Evolutionary conservation across 2,888 invertebrate species (phyloP), one percentile per base, ranked within the genome.

Genomic region (Metellina segmentata): DNA sequence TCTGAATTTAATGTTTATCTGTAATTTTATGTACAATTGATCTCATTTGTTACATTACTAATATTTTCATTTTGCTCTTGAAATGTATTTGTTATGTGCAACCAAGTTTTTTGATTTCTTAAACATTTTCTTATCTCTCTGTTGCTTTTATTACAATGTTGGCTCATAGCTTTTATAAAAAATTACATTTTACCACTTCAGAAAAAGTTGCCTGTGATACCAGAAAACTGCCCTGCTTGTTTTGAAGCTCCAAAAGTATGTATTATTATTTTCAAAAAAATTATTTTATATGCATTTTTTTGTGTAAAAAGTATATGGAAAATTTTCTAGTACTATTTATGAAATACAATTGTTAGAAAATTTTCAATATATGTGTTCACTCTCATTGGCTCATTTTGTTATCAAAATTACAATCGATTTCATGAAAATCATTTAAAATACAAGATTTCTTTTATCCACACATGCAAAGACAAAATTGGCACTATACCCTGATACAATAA

Each of bases 141-240:
- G 34, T 34, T 34, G 34, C 34, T 34, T 34, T 34, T 34, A 34
- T 34, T 34, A 4, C 34, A 34, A 34, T 34, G 34, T 34, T 34
- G 34, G 34, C 4, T 34, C 34, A 34, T 34, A 34, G 34, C 34
- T 4, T 34, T 34, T 34, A 34, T 34, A 34, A 70, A 19, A 13
- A n/a, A 72, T 71, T 82, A n/a, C 34, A 34, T 34, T 34, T 34
- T 34, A 2, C 4, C 34, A 34, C 34, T 34, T 52, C 19, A 93
- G 93, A 93, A 97, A 94, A 96, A 96, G 77, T 95, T 98, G 81
- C 97, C 98, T 0, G 96, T 97, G 93, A 97, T 97, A 93, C 95
- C 96, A 20, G 96, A 96, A 94, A 96, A 96, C 93, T 96, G 96
- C 94, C 96, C 96, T 52, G 95, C 95, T 69, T 95, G 94, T 93